These are phyloP conservation scores for Syndactyla subalaris DNA, from an alignment of 2,797 vertebrate genomes.

Conservation along the genomic window DNA sequence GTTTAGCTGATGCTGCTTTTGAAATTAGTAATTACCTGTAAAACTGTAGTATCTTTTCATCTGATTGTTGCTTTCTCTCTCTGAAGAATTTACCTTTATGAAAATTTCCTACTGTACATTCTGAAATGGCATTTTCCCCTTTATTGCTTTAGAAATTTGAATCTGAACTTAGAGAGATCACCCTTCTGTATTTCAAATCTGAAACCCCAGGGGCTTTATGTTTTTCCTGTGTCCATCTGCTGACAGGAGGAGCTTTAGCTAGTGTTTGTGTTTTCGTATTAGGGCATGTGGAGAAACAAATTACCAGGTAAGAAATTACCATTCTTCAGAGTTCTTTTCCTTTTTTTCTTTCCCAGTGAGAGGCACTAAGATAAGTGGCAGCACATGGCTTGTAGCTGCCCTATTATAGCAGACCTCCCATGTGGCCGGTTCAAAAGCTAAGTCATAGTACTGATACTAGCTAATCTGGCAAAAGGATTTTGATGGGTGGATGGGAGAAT, in stretches of 20 bases:
- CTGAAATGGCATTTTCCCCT: background rate
- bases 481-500: slow-evolving; percentile 31
- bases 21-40: background rate
- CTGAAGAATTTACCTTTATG: background rate
- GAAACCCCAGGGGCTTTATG: background rate
- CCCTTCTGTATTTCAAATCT: background rate
- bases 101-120: background rate
- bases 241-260: background rate
- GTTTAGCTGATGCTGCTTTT: background rate
- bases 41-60: background rate
- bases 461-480: slow-evolving; percentile 52
- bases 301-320: slow-evolving; percentile 2
- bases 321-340: background rate
- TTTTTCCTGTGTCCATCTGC: slow-evolving; percentile 13
- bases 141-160: background rate
- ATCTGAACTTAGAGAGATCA: background rate
- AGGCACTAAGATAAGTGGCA: slow-evolving; percentile 24
- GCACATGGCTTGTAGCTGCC: slow-evolving; percentile 36
- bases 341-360: background rate
- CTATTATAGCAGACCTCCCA: slow-evolving; percentile 30
- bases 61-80: background rate
- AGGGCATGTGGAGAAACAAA: slow-evolving; percentile 25
- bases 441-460: slow-evolving; percentile 55
- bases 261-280: slow-evolving; percentile 6
- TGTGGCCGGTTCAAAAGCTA: slow-evolving; percentile 59